Conservation (phyloP, 1,140 invertebrate genomes). For the Papilio aristodemus region DNA sequence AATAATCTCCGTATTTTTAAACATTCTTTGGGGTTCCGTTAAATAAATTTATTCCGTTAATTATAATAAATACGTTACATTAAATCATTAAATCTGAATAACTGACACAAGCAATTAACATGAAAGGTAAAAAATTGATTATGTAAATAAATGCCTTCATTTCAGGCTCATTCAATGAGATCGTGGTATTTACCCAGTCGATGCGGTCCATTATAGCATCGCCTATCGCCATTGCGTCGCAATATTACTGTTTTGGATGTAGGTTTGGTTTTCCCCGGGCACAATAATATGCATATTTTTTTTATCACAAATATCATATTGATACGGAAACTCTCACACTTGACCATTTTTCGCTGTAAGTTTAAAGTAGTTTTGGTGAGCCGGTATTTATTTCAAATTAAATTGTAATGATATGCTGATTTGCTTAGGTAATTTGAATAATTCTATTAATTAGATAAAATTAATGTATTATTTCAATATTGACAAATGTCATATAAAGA, state of each 20-base stretch:
- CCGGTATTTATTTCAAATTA: constrained; percentile 1
- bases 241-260: too few species aligned
- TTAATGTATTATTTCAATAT: not conserved
- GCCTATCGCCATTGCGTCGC: too few species aligned
- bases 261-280: too few species aligned
- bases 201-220: too few species aligned
- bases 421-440: constrained; percentile 10
- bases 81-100: not conserved
- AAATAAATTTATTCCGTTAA: too few species aligned
- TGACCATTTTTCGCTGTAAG: not conserved
- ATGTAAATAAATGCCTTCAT: too few species aligned
- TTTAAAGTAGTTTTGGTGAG: not conserved
- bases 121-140: too few species aligned
- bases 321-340: not conserved
- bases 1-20: not conserved
- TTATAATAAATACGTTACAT: not conserved
- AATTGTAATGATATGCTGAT: constrained; percentile 40
- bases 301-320: not conserved
- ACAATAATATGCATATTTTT: too few species aligned
- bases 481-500: not conserved
- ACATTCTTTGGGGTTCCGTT: constrained; percentile 19
- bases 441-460: constrained; percentile 12
- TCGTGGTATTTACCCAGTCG: too few species aligned
- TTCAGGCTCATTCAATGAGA: too few species aligned
- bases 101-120: too few species aligned